phyloP scores from a whole-genome alignment of 2,113 vertebrate species.

The Datnioides undecimradiatus region DNA sequence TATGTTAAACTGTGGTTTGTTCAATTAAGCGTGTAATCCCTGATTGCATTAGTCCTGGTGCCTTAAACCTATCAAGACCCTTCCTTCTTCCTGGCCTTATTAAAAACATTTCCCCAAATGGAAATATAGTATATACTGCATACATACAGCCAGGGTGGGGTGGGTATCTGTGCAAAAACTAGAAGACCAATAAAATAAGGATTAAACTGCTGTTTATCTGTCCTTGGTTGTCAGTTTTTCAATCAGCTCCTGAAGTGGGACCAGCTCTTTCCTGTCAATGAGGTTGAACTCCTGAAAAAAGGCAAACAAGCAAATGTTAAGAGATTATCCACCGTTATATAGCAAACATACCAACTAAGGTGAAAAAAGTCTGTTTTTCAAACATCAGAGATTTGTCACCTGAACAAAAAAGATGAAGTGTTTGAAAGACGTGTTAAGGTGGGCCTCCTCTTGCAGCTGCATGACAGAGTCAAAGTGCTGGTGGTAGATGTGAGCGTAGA shows the following conservation, averaged over 20 bases:
- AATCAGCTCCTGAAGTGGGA: constrained; percentile 97
- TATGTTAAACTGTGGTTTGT: constrained; percentile 60
- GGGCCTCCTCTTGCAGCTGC: constrained; percentile 96
- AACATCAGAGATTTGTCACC: constrained; percentile 74
- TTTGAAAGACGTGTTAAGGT: constrained; percentile 98
- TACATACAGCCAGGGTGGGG: constrained; percentile 78
- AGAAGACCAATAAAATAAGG: constrained; percentile 70
- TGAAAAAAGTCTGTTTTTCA: neutral
- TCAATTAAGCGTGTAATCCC: constrained; percentile 69
- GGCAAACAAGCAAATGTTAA: neutral
- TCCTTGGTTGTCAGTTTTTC: constrained; percentile 98
- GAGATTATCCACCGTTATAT: neutral
- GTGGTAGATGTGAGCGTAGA: constrained; percentile 98
- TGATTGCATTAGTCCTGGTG: constrained; percentile 76
- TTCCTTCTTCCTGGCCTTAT: constrained; percentile 71
- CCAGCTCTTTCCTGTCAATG: constrained; percentile 95
- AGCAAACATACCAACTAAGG: neutral
- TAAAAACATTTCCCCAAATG: constrained; percentile 79
- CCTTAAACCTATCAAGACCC: constrained; percentile 72
- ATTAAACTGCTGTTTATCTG: constrained; percentile 86
- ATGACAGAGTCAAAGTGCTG: constrained; percentile 98
- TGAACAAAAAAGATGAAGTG: constrained; percentile 99
- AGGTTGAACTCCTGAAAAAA: constrained; percentile 93
- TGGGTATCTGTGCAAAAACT: constrained; percentile 81
- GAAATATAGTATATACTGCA: constrained; percentile 81